Percentiles rank a stretch among this genome's conserved stretches.
phyloP scores from a whole-genome alignment of 2,113 vertebrate genomes.

The Arvicanthis niloticus region DNA sequence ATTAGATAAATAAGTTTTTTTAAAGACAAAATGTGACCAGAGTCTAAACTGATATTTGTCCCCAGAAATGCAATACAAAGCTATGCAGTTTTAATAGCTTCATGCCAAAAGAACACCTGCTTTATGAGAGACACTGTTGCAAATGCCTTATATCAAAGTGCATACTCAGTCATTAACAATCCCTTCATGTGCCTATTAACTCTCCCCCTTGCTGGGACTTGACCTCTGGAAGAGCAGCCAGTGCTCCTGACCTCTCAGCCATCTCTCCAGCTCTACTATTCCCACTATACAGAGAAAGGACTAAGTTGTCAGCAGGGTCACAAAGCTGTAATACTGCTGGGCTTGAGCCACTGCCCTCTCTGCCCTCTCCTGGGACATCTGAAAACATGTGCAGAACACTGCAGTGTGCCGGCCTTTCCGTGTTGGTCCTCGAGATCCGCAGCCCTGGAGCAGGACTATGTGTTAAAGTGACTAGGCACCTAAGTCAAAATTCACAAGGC shows the following conservation, averaged over 20 bases:
- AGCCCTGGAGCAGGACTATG: not conserved
- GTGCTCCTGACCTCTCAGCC: too few relatives aligned
- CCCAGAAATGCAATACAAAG: not conserved
- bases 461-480: not conserved
- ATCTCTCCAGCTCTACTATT: not conserved
- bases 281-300: not conserved
- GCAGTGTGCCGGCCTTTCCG: not conserved
- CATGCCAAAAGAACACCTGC: not conserved
- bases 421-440: not conserved
- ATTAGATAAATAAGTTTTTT: not conserved
- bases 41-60: slow-evolving; percentile 19
- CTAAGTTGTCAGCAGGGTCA: not conserved
- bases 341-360: not conserved
- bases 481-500: not conserved
- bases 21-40: not conserved
- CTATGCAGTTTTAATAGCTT: not conserved
- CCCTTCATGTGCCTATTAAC: not conserved
- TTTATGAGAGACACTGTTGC: not conserved
- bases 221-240: too few relatives aligned
- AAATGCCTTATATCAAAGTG: not conserved
- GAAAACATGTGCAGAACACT: not conserved
- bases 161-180: not conserved
- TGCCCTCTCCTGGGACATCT: not conserved
- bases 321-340: not conserved
- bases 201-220: too few relatives aligned